Evolutionary conservation across 2,888 invertebrate species (phyloP).

Genomic region (Thymelicus lineola): DNA sequence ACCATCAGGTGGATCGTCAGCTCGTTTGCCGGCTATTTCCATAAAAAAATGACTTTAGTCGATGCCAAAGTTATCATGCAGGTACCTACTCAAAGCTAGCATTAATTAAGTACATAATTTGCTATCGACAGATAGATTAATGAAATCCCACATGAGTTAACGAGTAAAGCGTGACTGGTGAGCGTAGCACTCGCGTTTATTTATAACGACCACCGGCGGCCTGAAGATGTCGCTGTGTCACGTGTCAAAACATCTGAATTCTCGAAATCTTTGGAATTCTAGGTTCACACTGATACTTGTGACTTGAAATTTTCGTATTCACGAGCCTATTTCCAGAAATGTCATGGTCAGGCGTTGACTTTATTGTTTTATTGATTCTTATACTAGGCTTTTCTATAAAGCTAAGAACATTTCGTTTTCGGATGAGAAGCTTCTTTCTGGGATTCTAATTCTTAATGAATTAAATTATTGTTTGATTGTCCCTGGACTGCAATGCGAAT

Average conservation of each 20-base stretch:
- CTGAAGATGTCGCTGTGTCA: conserved; percentile 46
- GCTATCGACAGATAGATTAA: conserved; percentile 20
- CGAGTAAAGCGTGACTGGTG: conserved; percentile 50
- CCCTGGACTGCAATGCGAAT: no score
- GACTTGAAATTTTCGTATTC: not conserved
- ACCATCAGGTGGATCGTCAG: no score
- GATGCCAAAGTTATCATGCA: not conserved
- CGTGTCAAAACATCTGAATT: conserved; percentile 42
- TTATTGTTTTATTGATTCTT: no score
- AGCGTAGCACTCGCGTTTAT: conserved; percentile 48
- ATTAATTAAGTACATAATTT: not conserved
- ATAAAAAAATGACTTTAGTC: not conserved
- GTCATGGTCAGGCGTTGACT: no score
- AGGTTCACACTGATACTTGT: not conserved
- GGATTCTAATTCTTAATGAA: no score
- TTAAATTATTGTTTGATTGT: no score
- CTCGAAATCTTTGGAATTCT: conserved; percentile 1
- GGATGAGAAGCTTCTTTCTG: no score
- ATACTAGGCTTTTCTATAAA: no score
- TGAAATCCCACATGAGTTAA: conserved; percentile 13
- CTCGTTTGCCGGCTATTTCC: no score
- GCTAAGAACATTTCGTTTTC: no score
- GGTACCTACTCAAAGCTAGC: not conserved
- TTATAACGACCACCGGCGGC: conserved; percentile 49
- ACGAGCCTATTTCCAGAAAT: no score